phyloP scores from a whole-genome alignment of 1,140 invertebrate species.

The Uloborus diversus region DNA sequence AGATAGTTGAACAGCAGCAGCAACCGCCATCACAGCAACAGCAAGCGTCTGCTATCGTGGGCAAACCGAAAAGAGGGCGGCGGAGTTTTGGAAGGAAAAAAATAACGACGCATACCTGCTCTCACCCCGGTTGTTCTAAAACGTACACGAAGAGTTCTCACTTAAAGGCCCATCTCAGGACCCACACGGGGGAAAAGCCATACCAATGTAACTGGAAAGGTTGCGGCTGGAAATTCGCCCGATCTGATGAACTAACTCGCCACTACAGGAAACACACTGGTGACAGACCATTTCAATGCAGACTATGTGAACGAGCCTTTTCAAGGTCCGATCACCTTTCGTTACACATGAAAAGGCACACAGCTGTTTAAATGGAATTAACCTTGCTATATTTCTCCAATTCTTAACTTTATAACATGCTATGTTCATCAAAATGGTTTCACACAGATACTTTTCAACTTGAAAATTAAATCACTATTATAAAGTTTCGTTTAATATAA shows the following conservation, averaged over 20 bases:
- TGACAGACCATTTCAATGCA: constrained; percentile 65
- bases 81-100: constrained; percentile 67
- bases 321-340: constrained; percentile 69
- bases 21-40: not conserved
- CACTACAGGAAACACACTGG: constrained; percentile 67
- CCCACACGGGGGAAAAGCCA: constrained; percentile 74
- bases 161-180: constrained; percentile 74
- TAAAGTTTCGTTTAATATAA: no score
- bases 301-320: constrained; percentile 67
- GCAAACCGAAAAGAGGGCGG: constrained; percentile 62
- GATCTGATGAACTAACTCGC: constrained; percentile 71
- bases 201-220: constrained; percentile 71
- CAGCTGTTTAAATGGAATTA: constrained; percentile 56
- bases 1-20: not conserved
- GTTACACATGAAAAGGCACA: constrained; percentile 68
- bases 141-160: constrained; percentile 79
- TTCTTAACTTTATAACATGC: no score
- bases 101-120: constrained; percentile 71
- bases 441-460: no score
- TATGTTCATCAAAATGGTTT: no score
- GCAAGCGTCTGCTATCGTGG: not conserved
- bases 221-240: constrained; percentile 72
- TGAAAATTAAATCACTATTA: no score
- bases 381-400: no score
- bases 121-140: constrained; percentile 75